phyloP scores from a whole-genome alignment of 2,113 vertebrate genomes.

The Rhizomys pruinosus region DNA sequence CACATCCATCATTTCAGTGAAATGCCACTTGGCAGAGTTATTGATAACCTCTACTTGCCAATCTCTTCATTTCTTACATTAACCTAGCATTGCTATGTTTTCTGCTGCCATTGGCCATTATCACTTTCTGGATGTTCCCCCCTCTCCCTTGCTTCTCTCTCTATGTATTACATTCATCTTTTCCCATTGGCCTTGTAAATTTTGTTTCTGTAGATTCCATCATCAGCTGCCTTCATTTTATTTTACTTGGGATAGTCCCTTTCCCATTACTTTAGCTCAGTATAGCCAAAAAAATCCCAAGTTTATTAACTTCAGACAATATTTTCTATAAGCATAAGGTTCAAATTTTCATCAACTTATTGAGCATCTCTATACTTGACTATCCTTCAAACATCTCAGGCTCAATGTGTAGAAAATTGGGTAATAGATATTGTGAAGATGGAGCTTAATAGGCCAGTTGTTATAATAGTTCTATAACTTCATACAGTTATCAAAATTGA shows the following conservation, averaged over 20 bases:
- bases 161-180: neutral
- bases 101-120: neutral
- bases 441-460: neutral
- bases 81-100: neutral
- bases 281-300: neutral
- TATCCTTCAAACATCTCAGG: neutral
- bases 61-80: neutral
- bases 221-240: constrained; percentile 26
- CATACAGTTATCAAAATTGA: neutral
- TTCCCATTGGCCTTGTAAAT: neutral
- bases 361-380: neutral
- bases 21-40: neutral
- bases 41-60: constrained; percentile 17
- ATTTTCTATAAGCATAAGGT: neutral
- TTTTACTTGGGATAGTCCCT: neutral
- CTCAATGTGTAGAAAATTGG: neutral
- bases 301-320: constrained; percentile 31
- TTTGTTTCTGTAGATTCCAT: neutral
- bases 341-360: neutral
- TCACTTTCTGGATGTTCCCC: neutral
- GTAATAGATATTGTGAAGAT: neutral
- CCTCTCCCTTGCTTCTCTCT: neutral
- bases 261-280: neutral
- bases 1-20: neutral
- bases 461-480: neutral